A percentile compares a stretch with the other conserved stretches of the same genome.
Evolutionary conservation across 2,113 vertebrate genomes (phyloP).

Genomic region (Antechinus stuartii): DNA sequence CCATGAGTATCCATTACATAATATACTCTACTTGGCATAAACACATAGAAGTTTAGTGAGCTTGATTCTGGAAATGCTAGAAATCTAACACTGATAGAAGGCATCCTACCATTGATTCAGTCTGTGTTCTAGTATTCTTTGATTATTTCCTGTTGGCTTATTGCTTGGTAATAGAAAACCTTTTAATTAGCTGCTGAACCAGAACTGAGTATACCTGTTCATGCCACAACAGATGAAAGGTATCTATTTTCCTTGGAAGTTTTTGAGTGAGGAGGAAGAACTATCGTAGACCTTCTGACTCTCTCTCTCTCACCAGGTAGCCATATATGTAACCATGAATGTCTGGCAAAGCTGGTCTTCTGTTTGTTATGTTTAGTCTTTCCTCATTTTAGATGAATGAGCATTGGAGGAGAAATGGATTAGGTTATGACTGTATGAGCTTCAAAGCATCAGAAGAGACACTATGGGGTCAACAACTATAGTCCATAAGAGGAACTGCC

Average conservation of each 20-base stretch:
- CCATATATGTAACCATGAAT: background rate
- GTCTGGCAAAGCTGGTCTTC: background rate
- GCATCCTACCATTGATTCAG: background rate
- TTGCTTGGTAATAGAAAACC: background rate
- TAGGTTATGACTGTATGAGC: background rate
- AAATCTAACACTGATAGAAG: background rate
- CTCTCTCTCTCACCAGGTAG: background rate
- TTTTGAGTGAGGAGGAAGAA: background rate
- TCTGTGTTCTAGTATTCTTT: background rate
- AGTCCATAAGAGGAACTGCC: background rate
- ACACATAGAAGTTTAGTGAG: background rate
- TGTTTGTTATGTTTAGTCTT: background rate
- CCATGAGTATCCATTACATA: background rate
- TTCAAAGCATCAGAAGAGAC: background rate
- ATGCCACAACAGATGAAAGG: background rate
- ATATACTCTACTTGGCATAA: background rate
- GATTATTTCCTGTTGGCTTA: background rate
- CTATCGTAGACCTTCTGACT: background rate
- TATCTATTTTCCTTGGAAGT: background rate
- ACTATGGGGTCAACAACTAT: background rate
- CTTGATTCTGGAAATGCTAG: background rate
- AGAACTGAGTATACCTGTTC: background rate
- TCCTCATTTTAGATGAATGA: background rate
- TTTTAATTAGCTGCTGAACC: background rate
- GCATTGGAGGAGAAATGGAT: background rate